Conservation (phyloP, 2,797 vertebrate species). For the Synaphobranchus kaupii region DNA sequence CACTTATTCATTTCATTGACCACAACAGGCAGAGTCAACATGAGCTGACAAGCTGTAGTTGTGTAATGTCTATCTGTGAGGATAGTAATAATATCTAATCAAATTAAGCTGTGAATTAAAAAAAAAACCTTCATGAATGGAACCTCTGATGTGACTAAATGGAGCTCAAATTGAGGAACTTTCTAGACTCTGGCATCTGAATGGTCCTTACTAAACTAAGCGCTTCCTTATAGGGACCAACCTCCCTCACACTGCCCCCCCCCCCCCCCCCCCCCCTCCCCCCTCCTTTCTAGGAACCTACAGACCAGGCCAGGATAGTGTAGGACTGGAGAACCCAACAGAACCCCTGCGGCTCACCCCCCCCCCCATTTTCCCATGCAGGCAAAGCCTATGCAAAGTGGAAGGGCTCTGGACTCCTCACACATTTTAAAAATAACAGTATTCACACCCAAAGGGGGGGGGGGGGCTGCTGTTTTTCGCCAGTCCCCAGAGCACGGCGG, state of each 20-base stretch:
- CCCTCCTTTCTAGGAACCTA: background rate
- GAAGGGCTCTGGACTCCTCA: background rate
- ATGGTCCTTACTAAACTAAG: slow-evolving; percentile 7
- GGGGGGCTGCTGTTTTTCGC: background rate
- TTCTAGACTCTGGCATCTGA: slow-evolving; percentile 49
- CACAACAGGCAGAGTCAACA: slow-evolving; percentile 10
- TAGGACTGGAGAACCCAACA: background rate
- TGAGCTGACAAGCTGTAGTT: background rate
- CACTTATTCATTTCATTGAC: slow-evolving; percentile 37
- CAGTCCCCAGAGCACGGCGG: background rate
- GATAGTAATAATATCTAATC: slow-evolving; percentile 9
- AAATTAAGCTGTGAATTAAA: slow-evolving; percentile 4
- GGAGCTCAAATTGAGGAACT: slow-evolving; percentile 59
- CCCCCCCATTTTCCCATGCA: background rate
- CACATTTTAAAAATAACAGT: background rate
- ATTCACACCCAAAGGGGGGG: background rate
- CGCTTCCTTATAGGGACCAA: background rate
- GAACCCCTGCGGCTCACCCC: background rate
- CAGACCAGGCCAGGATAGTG: background rate
- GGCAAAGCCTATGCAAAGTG: background rate
- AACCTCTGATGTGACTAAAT: slow-evolving; percentile 44
- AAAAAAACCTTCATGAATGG: slow-evolving; percentile 36
- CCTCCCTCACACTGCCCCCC: background rate
- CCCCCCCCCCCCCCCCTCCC: background rate
- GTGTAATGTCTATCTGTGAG: too few species aligned